Percentiles rank a stretch among this genome's conserved stretches.
phyloP scores from a whole-genome alignment of 2,888 invertebrate genomes.

The Sepioteuthis lessoniana region DNA sequence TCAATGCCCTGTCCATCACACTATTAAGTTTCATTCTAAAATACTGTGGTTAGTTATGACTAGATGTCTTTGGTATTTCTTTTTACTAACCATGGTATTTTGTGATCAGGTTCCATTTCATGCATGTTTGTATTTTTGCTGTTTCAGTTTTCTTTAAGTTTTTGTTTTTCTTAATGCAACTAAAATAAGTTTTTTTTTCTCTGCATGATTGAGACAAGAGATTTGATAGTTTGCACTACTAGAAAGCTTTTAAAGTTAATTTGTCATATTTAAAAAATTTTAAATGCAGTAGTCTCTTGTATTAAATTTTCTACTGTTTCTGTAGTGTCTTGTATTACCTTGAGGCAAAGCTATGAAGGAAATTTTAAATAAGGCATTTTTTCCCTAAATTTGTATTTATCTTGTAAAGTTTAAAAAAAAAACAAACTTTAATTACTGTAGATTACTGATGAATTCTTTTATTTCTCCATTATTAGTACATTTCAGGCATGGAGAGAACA shows the following conservation, averaged over 20 bases:
- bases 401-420: too few species aligned
- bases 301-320: background rate
- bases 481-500: too few species aligned
- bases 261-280: background rate
- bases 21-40: background rate
- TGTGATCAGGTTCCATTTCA: background rate
- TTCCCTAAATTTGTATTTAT: background rate
- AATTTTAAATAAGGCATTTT: background rate
- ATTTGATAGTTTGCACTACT: background rate
- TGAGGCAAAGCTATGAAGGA: background rate
- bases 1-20: background rate
- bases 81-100: background rate
- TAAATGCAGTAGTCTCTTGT: background rate
- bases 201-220: background rate
- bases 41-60: background rate
- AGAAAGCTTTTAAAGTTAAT: background rate
- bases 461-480: too few species aligned
- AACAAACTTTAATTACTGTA: too few species aligned
- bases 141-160: background rate
- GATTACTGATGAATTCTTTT: too few species aligned
- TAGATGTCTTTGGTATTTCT: background rate
- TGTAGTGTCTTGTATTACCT: background rate
- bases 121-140: background rate
- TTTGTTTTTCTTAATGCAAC: background rate
- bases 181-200: background rate